A percentile compares a stretch with the other conserved stretches of the same genome.
Evolutionary conservation across 2,797 vertebrate species (phyloP).

Genomic region (Coccyzus lansbergi): DNA sequence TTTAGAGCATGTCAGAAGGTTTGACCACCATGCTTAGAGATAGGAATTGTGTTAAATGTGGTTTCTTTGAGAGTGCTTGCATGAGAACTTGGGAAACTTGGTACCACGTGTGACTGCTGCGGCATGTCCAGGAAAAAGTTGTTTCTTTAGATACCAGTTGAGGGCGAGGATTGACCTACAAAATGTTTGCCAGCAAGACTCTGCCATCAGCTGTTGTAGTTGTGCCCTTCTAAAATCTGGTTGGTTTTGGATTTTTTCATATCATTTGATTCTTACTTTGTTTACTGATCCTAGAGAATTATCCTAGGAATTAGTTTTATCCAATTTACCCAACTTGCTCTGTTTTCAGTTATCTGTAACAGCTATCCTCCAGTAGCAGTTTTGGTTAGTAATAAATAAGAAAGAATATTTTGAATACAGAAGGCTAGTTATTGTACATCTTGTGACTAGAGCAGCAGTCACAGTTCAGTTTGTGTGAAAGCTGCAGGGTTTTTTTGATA

Average conservation of each 20-base stretch:
- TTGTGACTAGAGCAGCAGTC: neutral
- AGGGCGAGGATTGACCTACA: neutral
- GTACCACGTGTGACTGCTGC: neutral
- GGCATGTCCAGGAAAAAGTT: neutral
- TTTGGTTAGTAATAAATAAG: neutral
- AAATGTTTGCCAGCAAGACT: neutral
- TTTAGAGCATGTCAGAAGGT: neutral
- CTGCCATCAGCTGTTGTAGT: neutral
- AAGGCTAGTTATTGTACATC: neutral
- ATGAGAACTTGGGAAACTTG: neutral
- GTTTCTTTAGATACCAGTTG: neutral
- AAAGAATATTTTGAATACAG: neutral
- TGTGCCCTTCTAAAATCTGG: neutral
- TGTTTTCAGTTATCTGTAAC: neutral
- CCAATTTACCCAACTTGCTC: neutral
- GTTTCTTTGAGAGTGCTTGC: neutral
- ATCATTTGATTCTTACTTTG: neutral
- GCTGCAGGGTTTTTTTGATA: neutral
- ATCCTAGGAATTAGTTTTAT: neutral
- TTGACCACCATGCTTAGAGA: neutral
- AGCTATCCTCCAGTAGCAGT: neutral
- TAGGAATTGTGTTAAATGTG: neutral
- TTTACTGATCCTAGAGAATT: neutral
- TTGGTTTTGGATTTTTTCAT: neutral
- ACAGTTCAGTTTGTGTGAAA: neutral